These are phyloP conservation scores for Semibalanus balanoides DNA, from an alignment of 1,140 invertebrate species.

Conservation along the genomic window DNA sequence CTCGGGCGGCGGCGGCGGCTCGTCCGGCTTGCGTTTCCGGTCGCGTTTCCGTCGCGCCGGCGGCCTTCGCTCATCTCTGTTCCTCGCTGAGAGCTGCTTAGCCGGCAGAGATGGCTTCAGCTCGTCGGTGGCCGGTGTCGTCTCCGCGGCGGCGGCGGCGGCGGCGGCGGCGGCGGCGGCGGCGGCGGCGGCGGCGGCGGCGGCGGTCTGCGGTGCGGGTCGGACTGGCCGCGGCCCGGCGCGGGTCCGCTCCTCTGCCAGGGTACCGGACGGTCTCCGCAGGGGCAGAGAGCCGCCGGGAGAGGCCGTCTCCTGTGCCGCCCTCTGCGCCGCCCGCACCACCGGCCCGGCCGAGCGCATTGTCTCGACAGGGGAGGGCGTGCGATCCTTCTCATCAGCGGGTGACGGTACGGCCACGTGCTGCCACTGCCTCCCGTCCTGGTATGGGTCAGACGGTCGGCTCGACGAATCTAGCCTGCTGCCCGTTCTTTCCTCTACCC, in stretches of 20 bases:
- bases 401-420: too few relatives aligned
- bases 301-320: neutral
- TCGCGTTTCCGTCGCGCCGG: neutral
- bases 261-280: too few relatives aligned
- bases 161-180: too few relatives aligned
- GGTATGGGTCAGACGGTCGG: too few relatives aligned
- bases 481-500: too few relatives aligned
- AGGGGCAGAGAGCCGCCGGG: neutral
- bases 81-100: neutral
- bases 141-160: too few relatives aligned
- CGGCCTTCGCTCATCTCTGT: neutral
- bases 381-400: neutral
- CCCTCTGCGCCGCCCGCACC: neutral
- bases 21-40: neutral
- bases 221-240: neutral
- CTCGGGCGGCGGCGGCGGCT: slow-evolving; percentile 24
- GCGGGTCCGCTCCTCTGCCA: neutral
- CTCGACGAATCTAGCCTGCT: too few relatives aligned
- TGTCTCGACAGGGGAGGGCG: neutral
- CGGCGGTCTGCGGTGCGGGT: neutral
- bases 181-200: too few relatives aligned
- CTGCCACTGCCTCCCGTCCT: too few relatives aligned
- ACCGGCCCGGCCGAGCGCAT: neutral
- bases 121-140: neutral
- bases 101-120: neutral